Evolutionary conservation across 53 echinoderm and acorn worm genomes (phyloP), one percentile per base, ranked within the genome.

Genomic region (Holothuria scabra): DNA sequence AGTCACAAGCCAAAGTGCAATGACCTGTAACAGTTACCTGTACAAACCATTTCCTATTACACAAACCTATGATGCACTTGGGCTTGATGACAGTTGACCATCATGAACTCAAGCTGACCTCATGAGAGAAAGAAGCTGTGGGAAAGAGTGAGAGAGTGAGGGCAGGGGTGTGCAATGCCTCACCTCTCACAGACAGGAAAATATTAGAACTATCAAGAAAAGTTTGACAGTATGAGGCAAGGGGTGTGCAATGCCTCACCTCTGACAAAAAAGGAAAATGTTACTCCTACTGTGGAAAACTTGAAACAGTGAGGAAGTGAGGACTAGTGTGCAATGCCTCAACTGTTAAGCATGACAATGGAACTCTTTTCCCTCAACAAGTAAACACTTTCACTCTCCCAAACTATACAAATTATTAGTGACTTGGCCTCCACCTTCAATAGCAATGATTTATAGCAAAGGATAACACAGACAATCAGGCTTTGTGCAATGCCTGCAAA

Each of bases 401-500:
- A 35, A 35, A 2, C 41, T 41, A 8, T 0, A 41, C 8, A 41
- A 41, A 41, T 8, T 41, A 41, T 41, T 0, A 41, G 10, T 10
- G 3, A 41, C 3, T 10, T 41, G n/a, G n/a, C n/a, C 7, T 5
- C 22, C 61, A 5, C 4, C 26, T 64, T 26, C 26, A 28, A 64
- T 64, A 0, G 23, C 28, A 2, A 0, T n/a, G n/a, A n/a, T n/a
- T n/a, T n/a, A n/a, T 0, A 64, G 25, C 28, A 64, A 64, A 18
- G n/a, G 5, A 30, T 12, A 64, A 52, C 0, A 52, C 3, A 8
- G 52, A 52, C 52, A 48, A 44, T 22, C 4, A 46, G 72, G 72
- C 72, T 72, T 48, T 72, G 72, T 72, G 72, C 72, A 72, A 72
- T 72, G 72, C 72, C 72, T 24, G 6, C 72, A 46, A 12, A 72